Percentiles rank a stretch among this genome's conserved stretches.
These are phyloP conservation scores for Seladonia tumulorum DNA, from an alignment of 2,888 invertebrate species.

Conservation along the genomic window DNA sequence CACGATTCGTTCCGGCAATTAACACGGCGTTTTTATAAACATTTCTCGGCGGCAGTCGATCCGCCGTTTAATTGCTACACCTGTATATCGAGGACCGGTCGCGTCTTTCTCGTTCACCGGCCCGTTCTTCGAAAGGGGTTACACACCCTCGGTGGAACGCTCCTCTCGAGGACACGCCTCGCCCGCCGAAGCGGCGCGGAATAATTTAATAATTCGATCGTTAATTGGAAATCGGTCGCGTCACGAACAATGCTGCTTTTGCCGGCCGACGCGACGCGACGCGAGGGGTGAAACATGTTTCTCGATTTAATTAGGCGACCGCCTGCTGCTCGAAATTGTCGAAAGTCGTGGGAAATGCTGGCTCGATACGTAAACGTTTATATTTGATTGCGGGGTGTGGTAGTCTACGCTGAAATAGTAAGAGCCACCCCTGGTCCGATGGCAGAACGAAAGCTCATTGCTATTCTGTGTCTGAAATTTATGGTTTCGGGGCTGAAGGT, in stretches of 20 bases:
- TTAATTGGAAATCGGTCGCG: slow-evolving; percentile 42
- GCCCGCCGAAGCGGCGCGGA: slow-evolving; percentile 35
- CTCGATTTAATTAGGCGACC: not conserved
- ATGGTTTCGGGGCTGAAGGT: not conserved
- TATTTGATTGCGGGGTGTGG: not conserved
- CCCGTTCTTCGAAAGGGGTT: slow-evolving; percentile 29
- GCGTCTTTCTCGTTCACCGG: slow-evolving; percentile 40
- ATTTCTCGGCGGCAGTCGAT: slow-evolving; percentile 36
- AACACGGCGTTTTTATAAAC: slow-evolving; percentile 39
- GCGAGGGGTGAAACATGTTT: not conserved
- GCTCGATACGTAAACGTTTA: not conserved
- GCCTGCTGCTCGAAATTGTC: not conserved
- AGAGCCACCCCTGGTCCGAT: not conserved
- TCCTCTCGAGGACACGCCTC: not conserved
- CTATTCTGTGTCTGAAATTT: not conserved
- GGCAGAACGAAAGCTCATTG: too few species aligned
- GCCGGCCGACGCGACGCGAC: not conserved
- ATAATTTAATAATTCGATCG: slow-evolving; percentile 55
- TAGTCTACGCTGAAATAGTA: too few species aligned
- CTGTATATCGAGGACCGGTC: slow-evolving; percentile 19
- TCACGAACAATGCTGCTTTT: not conserved
- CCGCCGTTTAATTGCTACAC: slow-evolving; percentile 51
- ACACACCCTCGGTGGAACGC: slow-evolving; percentile 26
- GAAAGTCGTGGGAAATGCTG: not conserved
- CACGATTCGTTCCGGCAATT: slow-evolving; percentile 32